Evolutionary conservation across 2,888 invertebrate species (phyloP).

Genomic region (Diaphora mendica): DNA sequence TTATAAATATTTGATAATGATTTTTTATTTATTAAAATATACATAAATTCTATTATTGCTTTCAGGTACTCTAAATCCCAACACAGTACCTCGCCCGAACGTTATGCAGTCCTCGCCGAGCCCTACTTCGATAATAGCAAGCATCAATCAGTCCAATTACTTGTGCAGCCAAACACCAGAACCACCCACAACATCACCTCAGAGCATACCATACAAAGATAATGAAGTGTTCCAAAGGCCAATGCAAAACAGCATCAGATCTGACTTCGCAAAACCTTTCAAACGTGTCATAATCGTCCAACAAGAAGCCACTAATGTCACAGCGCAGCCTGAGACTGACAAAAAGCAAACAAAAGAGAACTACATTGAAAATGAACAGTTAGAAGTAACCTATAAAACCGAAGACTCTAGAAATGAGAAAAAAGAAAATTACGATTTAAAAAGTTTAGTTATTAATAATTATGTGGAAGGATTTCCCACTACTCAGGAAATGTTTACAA

Average conservation of each 20-base stretch:
- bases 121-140: conserved; percentile 80
- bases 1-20: neutral
- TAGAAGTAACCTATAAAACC: conserved; percentile 51
- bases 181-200: conserved; percentile 46
- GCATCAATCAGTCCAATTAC: conserved; percentile 82
- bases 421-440: conserved; percentile 67
- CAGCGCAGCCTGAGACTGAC: conserved; percentile 36
- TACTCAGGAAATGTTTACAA: conserved; percentile 51
- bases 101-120: conserved; percentile 80
- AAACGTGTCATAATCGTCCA: conserved; percentile 73
- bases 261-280: conserved; percentile 55
- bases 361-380: conserved; percentile 50
- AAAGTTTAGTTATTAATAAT: conserved; percentile 67
- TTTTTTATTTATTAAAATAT: neutral
- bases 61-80: conserved; percentile 68
- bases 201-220: conserved; percentile 51
- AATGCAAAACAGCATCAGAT: conserved; percentile 38
- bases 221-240: conserved; percentile 61
- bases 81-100: conserved; percentile 70
- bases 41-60: neutral
- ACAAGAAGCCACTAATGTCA: conserved; percentile 48
- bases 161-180: conserved; percentile 73
- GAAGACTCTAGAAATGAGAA: conserved; percentile 40
- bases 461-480: conserved; percentile 56
- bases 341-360: conserved; percentile 39